These are phyloP conservation scores for Malaclemys terrapin DNA, from an alignment of 2,113 vertebrate genomes.

Conservation along the genomic window DNA sequence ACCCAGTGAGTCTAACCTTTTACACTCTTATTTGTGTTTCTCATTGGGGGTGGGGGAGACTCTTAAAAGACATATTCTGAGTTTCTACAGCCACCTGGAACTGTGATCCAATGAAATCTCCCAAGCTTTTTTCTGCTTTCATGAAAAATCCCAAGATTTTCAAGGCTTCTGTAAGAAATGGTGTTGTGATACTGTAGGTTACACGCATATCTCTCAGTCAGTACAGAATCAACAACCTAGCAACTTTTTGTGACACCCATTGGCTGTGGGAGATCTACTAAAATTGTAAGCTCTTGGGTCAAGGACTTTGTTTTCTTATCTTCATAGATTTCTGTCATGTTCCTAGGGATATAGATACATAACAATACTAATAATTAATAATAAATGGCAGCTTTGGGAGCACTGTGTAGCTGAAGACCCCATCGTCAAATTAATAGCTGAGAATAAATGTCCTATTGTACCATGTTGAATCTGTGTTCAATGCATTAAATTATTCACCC, in stretches of 20 bases:
- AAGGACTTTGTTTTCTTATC: background rate
- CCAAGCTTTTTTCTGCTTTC: background rate
- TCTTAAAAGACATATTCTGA: fast-evolving
- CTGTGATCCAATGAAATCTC: background rate
- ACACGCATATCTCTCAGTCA: background rate
- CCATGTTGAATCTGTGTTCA: background rate
- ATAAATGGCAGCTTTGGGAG: background rate
- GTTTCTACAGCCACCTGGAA: background rate
- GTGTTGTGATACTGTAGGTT: background rate
- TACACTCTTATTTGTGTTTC: background rate
- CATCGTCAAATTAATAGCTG: fast-evolving
- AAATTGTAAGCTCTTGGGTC: background rate
- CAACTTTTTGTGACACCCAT: fast-evolving
- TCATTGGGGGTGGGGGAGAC: too few species aligned
- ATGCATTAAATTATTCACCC: background rate
- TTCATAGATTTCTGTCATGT: fast-evolving
- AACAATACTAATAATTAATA: background rate
- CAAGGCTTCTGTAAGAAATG: background rate
- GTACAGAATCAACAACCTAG: background rate
- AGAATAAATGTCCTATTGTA: background rate
- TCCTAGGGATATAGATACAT: background rate
- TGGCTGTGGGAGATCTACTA: fast-evolving
- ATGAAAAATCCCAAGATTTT: background rate
- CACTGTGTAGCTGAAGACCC: background rate
- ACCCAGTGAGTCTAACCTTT: background rate